Percentiles rank a stretch among this genome's conserved stretches.
Conservation (phyloP, 2,113 vertebrate genomes). For the Passer montanus region DNA sequence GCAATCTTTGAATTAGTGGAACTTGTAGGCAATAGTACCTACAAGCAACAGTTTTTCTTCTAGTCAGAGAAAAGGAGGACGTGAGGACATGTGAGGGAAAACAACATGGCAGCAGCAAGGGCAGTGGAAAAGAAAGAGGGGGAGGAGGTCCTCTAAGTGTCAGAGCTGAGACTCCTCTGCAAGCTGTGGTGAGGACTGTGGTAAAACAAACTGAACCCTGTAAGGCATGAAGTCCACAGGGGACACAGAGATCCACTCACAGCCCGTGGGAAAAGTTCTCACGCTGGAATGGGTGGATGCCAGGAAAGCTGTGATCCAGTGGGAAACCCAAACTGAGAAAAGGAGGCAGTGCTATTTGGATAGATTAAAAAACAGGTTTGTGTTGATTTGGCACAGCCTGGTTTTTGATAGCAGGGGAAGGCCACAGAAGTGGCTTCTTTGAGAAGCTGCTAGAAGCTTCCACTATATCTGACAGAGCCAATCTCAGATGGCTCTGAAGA, state of each 20-base stretch:
- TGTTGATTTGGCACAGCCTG: not conserved
- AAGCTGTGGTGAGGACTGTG: not conserved
- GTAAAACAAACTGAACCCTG: not conserved
- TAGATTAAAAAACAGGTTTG: not conserved
- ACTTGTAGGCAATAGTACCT: not conserved
- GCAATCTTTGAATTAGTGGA: not conserved
- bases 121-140: too few species aligned
- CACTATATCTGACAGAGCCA: not conserved
- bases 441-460: not conserved
- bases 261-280: not conserved
- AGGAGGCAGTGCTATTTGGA: not conserved
- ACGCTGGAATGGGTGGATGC: too few species aligned
- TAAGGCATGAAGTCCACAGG: not conserved
- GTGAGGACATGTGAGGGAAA: not conserved
- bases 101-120: not conserved
- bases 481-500: not conserved
- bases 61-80: not conserved
- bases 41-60: not conserved
- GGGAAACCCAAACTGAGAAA: too few species aligned
- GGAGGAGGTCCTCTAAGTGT: not conserved
- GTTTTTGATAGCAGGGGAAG: not conserved
- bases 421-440: not conserved
- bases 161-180: not conserved
- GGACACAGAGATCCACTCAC: not conserved
- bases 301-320: too few species aligned